Base-by-base conservation (phyloP, 1,140 invertebrate species). In the Pseudomyrmex flavicornis region DNA sequence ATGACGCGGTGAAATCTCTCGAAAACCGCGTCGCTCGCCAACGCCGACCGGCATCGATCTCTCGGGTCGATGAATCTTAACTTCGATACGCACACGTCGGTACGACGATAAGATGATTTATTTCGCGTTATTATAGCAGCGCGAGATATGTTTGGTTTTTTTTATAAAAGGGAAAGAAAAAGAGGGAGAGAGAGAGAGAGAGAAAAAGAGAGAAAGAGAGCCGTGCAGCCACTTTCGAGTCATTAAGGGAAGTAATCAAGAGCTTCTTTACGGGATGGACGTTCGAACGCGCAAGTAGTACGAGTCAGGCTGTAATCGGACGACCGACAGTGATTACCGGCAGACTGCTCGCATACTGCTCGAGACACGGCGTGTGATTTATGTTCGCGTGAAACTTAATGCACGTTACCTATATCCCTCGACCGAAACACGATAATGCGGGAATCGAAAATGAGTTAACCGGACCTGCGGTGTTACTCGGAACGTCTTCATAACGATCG, bases 371-470 rank as follows among this genome's bases (percentile, higher is more conserved):
- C 66, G 22, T 79, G 66, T 80, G 76, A 80, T 80, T 80, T 80
- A 72, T 80, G 76, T 80, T 80, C 76, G 76, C 76, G 76, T 80
- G 76, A n/a, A 72, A 59, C 76, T 80, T 72, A 70, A 80, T 80
- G 76, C 66, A 80, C 44, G 15, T 13, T 80, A 69, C 13, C 65
- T 69, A 77, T 35, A 35, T 68, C 52, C 35, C 15, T 12, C 20
- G 65, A 22, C 52, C 76, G 44, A 70, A 54, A 59, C 76, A 59
- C 76, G 76, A 79, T 79, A 79, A 79, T 79, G 52, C 65, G 65
- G 22, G 65, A 58, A 79, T 70, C 76, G 76, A 70, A 79, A 79
- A 79, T 59, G 63, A 79, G 68, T 79, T 79, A 68, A 65, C 20
- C 35, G 20, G 17, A 70, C 65, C 44, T 2, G 20, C 20, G 13